Evolutionary conservation across 2,797 vertebrate species (phyloP).

Genomic region (Gallinago nigripennis): DNA sequence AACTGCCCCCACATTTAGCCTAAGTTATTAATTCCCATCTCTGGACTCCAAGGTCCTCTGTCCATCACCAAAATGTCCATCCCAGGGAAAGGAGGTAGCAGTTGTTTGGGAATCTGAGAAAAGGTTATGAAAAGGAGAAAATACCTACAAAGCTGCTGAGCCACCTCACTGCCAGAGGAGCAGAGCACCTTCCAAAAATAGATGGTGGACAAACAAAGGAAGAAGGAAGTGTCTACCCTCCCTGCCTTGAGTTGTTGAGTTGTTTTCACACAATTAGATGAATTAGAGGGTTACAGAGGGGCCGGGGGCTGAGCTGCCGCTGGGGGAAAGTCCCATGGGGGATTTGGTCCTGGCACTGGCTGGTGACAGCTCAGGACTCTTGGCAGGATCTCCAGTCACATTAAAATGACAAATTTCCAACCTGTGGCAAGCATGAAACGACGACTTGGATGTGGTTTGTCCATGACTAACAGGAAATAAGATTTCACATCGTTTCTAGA

Average conservation of each 20-base stretch:
- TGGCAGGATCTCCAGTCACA: background rate
- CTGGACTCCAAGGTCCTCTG: background rate
- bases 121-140: background rate
- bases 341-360: background rate
- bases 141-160: background rate
- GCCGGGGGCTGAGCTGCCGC: background rate
- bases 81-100: background rate
- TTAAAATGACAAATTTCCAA: background rate
- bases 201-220: background rate
- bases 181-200: background rate
- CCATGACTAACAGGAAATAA: background rate
- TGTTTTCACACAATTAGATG: background rate
- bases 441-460: background rate
- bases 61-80: background rate
- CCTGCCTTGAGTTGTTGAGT: background rate
- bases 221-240: background rate
- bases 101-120: background rate
- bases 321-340: background rate
- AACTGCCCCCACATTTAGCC: background rate
- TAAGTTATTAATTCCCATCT: background rate
- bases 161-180: background rate
- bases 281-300: background rate
- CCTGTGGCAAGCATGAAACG: rapidly evolving
- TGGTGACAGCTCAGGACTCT: background rate
- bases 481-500: background rate